These are phyloP conservation scores for Vidua chalybeata DNA, from an alignment of 2,113 vertebrate species.

Conservation along the genomic window DNA sequence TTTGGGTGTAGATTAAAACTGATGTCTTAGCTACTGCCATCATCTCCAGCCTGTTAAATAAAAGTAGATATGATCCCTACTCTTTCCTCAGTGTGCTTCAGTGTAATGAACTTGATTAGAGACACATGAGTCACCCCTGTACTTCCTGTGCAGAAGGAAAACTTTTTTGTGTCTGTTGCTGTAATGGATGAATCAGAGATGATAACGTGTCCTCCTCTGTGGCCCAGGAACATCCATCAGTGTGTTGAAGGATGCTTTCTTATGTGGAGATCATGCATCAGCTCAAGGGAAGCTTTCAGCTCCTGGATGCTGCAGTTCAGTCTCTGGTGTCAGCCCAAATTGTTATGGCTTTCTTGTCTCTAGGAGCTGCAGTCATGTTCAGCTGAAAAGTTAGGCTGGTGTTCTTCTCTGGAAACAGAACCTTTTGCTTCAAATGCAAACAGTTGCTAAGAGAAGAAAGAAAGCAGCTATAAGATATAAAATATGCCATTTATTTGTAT, in stretches of 20 bases:
- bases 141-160: background rate
- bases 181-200: background rate
- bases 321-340: background rate
- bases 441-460: background rate
- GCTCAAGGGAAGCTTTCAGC: background rate
- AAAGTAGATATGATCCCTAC: background rate
- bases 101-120: background rate
- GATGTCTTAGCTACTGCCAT: background rate
- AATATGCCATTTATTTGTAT: background rate
- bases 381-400: background rate
- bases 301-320: background rate
- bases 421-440: background rate
- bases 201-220: background rate
- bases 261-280: background rate
- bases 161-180: background rate
- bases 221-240: background rate
- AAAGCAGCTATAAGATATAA: background rate
- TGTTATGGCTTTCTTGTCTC: background rate
- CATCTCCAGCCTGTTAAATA: background rate
- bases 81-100: background rate
- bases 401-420: background rate
- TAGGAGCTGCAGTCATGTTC: background rate
- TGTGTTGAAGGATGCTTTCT: background rate
- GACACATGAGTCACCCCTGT: fast-evolving
- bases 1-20: background rate